Base-by-base conservation (phyloP, 2,113 vertebrate genomes). In the Platanista minor region DNA sequence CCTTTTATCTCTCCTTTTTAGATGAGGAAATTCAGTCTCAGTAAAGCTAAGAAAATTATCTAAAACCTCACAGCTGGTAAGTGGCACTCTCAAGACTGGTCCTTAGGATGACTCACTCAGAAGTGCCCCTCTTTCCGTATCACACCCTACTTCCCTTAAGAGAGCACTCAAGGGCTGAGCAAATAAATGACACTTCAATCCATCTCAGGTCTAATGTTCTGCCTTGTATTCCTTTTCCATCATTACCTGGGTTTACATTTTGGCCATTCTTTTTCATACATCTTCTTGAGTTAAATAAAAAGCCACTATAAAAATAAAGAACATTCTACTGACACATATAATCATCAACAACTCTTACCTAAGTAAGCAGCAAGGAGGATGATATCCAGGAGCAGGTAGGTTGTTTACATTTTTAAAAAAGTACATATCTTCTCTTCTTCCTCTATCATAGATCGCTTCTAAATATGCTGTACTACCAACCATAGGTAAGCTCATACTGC, bases 1-100 rank as follows among this genome's bases (percentile, higher is more conserved):
- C 13, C 49, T 95, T 87, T 91, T 52, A 91, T n/a, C 12, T 8
- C 13, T 18, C 39, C 20, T 39, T 84, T 85, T 81, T 33, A 95
- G 61, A 66, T 61, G 25, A 95, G n/a, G n/a, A 92, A 69, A 83
- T 18, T 84, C 49, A 92, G 54, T 94, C 41, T 94, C 46, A 41
- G 10, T 52, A 52, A 95, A 95, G 86, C 72, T 91, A 88, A 91
- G 33, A 90, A 90, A 92, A 92, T 75, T 39, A 75, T n/a, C 57
- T 74, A 94, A 90, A 86, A 85, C 57, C 11, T 90, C 39, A 83
- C 33, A 89, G 72, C 25, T 61, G 29, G 11, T 78, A 62, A 87
- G 31, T n/a, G 43, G 74, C 17, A 95, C 61, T 15, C 49, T 81
- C 36, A 82, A 93, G 15, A 87, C 12, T 29, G 23, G 41, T 77